A percentile compares a stretch with the other conserved stretches of the same genome.
Conservation (phyloP, 2,797 vertebrate genomes). For the Champsocephalus gunnari region DNA sequence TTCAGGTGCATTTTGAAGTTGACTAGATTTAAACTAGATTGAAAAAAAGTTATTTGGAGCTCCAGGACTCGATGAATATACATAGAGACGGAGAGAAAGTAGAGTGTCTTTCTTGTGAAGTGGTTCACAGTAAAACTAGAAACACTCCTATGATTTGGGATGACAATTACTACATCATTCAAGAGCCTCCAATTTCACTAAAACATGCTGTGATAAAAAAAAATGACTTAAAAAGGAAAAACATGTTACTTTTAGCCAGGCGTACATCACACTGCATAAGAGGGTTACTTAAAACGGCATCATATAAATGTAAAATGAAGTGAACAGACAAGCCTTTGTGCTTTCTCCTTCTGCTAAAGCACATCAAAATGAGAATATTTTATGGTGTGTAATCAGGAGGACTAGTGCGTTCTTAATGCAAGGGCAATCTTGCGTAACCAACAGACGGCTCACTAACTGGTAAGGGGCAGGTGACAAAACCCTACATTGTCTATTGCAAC, state of each 20-base stretch:
- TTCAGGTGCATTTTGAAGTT: not conserved
- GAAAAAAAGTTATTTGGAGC: constrained; percentile 9
- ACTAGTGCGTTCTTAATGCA: constrained; percentile 2
- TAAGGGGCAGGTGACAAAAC: constrained; percentile 29
- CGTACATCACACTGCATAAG: not conserved
- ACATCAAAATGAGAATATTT: constrained; percentile 24
- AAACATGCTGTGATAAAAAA: too few relatives aligned
- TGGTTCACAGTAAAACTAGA: not conserved
- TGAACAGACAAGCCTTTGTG: not conserved
- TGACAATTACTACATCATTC: too few relatives aligned
- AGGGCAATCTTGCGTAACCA: constrained; percentile 33
- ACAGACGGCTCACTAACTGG: constrained; percentile 29
- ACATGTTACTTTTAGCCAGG: too few relatives aligned
- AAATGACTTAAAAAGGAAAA: too few relatives aligned
- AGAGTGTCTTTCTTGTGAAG: constrained; percentile 1
- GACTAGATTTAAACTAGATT: constrained; percentile 7
- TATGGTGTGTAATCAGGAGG: constrained; percentile 18
- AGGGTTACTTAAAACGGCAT: not conserved
- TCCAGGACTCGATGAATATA: constrained; percentile 3
- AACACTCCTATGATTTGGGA: too few relatives aligned
- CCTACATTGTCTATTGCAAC: constrained; percentile 28
- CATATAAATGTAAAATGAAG: not conserved
- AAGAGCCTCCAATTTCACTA: too few relatives aligned
- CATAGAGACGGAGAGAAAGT: not conserved
- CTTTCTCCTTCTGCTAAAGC: constrained; percentile 9